phyloP scores from a whole-genome alignment of 2,888 invertebrate genomes.

The Athrips mouffetella region DNA sequence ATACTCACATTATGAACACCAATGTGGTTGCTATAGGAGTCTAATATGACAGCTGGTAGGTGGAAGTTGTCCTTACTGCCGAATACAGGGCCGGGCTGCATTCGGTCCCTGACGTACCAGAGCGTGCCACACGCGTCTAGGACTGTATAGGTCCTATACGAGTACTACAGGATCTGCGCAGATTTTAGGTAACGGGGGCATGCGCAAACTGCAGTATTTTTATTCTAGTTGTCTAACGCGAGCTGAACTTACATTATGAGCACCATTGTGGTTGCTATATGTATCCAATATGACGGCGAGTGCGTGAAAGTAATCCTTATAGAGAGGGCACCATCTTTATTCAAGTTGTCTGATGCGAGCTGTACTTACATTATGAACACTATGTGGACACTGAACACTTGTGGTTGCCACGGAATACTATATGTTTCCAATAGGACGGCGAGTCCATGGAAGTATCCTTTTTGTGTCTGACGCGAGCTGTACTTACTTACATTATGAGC shows the following conservation, averaged over 20 bases:
- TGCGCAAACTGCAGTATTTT: not conserved
- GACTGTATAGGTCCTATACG: too few species aligned
- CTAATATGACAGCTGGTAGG: constrained; percentile 94
- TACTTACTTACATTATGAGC: constrained; percentile 94
- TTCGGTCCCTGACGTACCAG: too few species aligned
- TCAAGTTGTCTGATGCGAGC: too few species aligned
- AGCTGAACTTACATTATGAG: constrained; percentile 90
- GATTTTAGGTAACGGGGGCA: too few species aligned
- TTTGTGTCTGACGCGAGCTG: too few species aligned
- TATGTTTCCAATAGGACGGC: constrained; percentile 98
- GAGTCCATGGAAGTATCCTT: constrained; percentile 92
- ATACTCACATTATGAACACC: constrained; percentile 97
- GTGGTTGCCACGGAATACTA: constrained; percentile 98
- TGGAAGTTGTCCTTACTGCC: constrained; percentile 89
- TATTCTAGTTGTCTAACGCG: too few species aligned
- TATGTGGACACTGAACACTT: too few species aligned
- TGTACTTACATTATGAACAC: constrained; percentile 93
- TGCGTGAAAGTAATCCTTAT: constrained; percentile 91
- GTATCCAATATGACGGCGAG: constrained; percentile 97
- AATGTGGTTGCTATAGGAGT: constrained; percentile 99
- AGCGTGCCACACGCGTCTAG: too few species aligned
- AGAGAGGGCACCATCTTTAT: not conserved
- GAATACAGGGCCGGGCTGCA: too few species aligned
- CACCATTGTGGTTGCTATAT: constrained; percentile 99
- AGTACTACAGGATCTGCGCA: too few species aligned